Evolutionary conservation across 1,140 invertebrate species (phyloP), one percentile per base, ranked within the genome.

Genomic region (Anagrus nilaparvatae): DNA sequence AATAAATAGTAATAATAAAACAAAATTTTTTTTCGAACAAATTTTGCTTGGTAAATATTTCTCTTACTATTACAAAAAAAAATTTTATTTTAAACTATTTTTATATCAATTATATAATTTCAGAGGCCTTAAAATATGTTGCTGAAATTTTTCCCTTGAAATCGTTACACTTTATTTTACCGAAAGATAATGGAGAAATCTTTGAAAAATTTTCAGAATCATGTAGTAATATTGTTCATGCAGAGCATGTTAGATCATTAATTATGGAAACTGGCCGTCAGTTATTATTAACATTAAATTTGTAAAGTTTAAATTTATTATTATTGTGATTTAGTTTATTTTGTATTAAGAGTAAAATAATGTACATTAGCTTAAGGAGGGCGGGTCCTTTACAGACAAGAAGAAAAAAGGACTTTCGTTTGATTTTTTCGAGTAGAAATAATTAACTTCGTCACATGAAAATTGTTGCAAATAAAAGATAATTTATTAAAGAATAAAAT

Each of bases 191-290:
- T 32, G 48, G 59, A 35, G 40, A 63, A 53, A 48, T 60, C 46
- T 50, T 65, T 50, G 56, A 72, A 58, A 65, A 65, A 23, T 75
- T 72, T 40, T 65, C 70, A 5, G 65, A 65, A 40, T 63, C 73
- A 45, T 75, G 72, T 44, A 68, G 64, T 43, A 70, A 72, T 53
- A 69, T 71, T 6, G 65, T 71, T 52, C 72, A 75, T 32, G 76
- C 76, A 6, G 75, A 77, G 56, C 72, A 76, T 44, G 73, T 79
- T 7, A 73, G 71, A 50, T 71, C 72, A 36, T 62, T 78, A 46
- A 74, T 78, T 37, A 73, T 75, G 43, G 70, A 72, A 39, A 77
- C 74, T 29, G 72, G 74, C 16, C 71, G 75, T 42, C 73, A 77
- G 50, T 63, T 78, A 40, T 50, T 78, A 44, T 65, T 66, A 17